Percentiles rank a stretch among this genome's conserved stretches.
phyloP scores from a whole-genome alignment of 2,797 vertebrate species.

The Dendrocincla fuliginosa region DNA sequence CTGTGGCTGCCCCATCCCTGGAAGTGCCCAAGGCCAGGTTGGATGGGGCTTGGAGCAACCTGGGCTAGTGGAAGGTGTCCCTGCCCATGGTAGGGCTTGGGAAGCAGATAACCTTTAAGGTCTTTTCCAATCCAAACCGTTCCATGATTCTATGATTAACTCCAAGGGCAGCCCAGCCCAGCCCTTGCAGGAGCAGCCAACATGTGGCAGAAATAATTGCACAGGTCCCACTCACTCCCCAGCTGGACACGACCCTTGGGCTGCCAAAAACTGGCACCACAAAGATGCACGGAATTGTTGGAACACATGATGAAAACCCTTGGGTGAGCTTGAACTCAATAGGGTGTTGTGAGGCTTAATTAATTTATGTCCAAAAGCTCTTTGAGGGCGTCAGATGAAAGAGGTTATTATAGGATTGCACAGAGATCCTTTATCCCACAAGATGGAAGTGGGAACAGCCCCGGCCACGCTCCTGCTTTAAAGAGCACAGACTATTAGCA shows the following conservation, averaged over 20 bases:
- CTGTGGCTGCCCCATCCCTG: neutral
- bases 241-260: neutral
- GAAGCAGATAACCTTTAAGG: neutral
- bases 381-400: slow-evolving; percentile 15
- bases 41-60: fast-evolving
- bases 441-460: neutral
- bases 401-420: neutral
- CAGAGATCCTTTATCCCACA: slow-evolving; percentile 3
- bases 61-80: neutral
- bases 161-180: neutral
- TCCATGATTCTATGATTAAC: neutral
- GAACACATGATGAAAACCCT: neutral
- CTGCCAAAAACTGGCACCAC: fast-evolving
- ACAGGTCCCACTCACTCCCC: neutral
- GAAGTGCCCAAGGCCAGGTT: fast-evolving
- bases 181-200: neutral
- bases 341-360: slow-evolving; percentile 32
- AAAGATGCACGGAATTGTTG: neutral
- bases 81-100: neutral
- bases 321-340: neutral
- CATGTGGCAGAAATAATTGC: neutral
- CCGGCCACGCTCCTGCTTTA: neutral
- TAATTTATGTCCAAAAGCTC: slow-evolving; percentile 49
- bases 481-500: slow-evolving; percentile 1
- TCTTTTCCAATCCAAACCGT: neutral